Conservation (phyloP, 1,140 invertebrate species). For the Steinernema khuongi region DNA sequence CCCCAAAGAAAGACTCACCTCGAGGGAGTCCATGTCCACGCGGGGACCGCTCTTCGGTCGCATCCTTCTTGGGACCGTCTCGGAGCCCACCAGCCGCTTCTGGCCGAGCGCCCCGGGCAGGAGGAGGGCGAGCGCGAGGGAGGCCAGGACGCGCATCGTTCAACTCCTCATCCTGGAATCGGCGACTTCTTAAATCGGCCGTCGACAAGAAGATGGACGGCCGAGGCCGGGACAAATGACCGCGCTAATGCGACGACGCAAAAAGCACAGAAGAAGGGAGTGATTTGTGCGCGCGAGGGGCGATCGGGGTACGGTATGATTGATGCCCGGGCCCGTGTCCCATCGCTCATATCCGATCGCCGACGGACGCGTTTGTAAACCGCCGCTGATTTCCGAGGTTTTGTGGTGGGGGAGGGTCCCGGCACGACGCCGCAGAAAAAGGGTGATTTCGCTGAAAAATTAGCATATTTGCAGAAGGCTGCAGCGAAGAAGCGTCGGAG, state of each 20-base stretch:
- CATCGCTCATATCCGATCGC: background rate
- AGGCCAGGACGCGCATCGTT: background rate
- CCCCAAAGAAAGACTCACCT: background rate
- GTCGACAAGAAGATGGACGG: background rate
- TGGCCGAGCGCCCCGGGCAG: background rate
- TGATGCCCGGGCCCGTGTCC: background rate
- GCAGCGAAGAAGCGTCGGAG: background rate
- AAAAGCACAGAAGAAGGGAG: background rate
- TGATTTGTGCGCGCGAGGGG: background rate
- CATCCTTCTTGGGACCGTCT: too few species aligned
- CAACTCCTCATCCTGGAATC: conserved; percentile 7
- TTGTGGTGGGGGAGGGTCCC: background rate
- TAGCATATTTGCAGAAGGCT: background rate
- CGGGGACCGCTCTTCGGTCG: background rate
- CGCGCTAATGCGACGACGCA: conserved; percentile 11
- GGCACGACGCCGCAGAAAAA: background rate
- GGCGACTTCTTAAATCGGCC: background rate
- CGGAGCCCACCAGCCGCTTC: background rate
- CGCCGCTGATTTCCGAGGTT: background rate
- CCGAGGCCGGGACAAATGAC: background rate
- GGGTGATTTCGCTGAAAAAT: background rate
- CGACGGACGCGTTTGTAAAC: background rate
- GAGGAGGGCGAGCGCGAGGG: background rate
- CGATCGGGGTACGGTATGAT: conserved; percentile 4
- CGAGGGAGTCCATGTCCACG: background rate